Percentiles rank a stretch among this genome's conserved stretches.
Conservation (phyloP, 2,888 invertebrate genomes). For the Ophion costatus region DNA sequence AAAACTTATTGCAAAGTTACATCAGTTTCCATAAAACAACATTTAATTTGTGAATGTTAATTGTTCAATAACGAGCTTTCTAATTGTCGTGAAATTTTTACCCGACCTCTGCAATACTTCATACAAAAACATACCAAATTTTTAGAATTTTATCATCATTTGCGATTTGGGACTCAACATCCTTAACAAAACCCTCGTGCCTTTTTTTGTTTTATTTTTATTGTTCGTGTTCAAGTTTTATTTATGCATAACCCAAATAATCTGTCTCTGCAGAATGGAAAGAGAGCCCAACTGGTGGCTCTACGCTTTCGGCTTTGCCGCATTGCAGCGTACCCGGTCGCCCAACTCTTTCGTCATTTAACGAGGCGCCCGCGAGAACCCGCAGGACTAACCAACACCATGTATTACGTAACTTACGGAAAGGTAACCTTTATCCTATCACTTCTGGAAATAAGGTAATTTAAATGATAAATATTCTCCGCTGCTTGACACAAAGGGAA, state of each 20-base stretch:
- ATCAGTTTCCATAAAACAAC: no score
- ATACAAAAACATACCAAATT: no score
- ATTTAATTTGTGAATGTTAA: no score
- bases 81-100: no score
- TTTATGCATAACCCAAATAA: slow-evolving; percentile 62
- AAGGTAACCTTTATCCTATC: slow-evolving; percentile 22
- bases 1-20: no score
- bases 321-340: slow-evolving; percentile 61
- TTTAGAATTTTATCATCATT: no score
- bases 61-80: no score
- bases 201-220: slow-evolving; percentile 21
- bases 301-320: slow-evolving; percentile 57
- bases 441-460: slow-evolving; percentile 29
- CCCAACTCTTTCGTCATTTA: slow-evolving; percentile 55
- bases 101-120: no score
- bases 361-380: slow-evolving; percentile 30
- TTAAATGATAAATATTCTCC: slow-evolving; percentile 40
- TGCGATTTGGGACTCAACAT: no score
- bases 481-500: not conserved
- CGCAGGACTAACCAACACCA: slow-evolving; percentile 41
- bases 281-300: slow-evolving; percentile 55
- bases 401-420: slow-evolving; percentile 5
- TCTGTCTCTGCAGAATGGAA: slow-evolving; percentile 46
- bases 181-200: slow-evolving; percentile 22
- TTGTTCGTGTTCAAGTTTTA: slow-evolving; percentile 59